Evolutionary conservation across 2,888 invertebrate species (phyloP), one percentile per base, ranked within the genome.

Genomic region (Pachymerium ferrugineum): DNA sequence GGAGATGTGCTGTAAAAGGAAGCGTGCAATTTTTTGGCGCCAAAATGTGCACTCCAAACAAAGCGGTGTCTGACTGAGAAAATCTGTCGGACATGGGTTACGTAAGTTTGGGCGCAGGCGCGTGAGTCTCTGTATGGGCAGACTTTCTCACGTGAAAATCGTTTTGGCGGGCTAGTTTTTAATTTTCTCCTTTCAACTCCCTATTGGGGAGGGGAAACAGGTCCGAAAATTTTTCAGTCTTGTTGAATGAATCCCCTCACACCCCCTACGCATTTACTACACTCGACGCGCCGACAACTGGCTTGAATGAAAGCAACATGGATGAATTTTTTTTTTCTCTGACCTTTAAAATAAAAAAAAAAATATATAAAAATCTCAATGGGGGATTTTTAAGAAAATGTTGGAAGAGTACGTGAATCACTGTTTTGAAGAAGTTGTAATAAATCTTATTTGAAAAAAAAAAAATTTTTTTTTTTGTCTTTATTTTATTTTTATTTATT

Each of bases 121-220:
- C 62, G 62, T 25, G 62, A 62, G 28, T 62, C 25, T 62, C 62
- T 62, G 28, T 25, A 22, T 25, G n/a, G n/a, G 25, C 62, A 62
- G 62, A 62, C 62, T 62, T 62, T 62, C 62, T 62, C 62, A 62
- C 62, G 62, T 62, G 62, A 62, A 62, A 22, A 28, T n/a, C 12
- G 28, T 25, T 25, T 62, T 22, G 25, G 62, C 62, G 62, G 25
- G 22, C 62, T 8, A 3, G 14, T 12, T n/a, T 62, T 62, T 62
- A 28, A 62, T 14, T 28, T 62, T 62, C 6, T 3, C 28, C 62
- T 62, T 25, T 25, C 22, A 54, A n/a, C n/a, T n/a, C n/a, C n/a
- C n/a, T n/a, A n/a, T n/a, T n/a, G n/a, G 22, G 22, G 19, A 28
- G 28, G 22, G 28, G 62, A 62, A 62, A 62, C 62, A n/a, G 62